Percentiles rank a stretch among this genome's conserved stretches.
These are phyloP conservation scores for Siniperca obscura DNA, from an alignment of 2,797 vertebrate species.

Conservation along the genomic window DNA sequence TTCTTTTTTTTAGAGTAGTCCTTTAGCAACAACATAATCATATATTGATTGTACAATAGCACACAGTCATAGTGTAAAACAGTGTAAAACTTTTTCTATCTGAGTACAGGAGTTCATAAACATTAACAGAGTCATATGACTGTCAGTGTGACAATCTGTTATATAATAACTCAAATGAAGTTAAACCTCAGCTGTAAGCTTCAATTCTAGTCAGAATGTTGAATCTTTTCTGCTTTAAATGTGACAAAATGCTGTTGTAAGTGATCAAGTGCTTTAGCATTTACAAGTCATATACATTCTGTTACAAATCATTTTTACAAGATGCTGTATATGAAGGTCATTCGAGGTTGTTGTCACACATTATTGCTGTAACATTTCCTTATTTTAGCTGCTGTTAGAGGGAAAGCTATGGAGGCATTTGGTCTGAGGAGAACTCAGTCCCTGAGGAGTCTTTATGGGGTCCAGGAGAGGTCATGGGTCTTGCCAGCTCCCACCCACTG, in stretches of 20 bases:
- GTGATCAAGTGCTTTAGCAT: neutral
- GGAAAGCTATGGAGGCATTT: constrained; percentile 62
- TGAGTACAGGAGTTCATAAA: constrained; percentile 50
- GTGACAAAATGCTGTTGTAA: neutral
- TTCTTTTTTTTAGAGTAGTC: neutral
- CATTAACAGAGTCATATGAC: constrained; percentile 85
- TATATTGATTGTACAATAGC: neutral
- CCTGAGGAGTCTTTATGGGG: constrained; percentile 74
- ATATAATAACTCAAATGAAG: constrained; percentile 39
- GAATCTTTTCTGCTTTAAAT: neutral
- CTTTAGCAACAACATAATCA: neutral
- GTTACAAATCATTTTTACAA: neutral
- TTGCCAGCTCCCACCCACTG: constrained; percentile 40
- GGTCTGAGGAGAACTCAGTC: constrained; percentile 81
- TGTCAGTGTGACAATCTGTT: constrained; percentile 54
- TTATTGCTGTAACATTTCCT: neutral
- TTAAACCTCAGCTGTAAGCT: constrained; percentile 7
- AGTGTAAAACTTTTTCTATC: constrained; percentile 4
- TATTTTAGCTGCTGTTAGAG: constrained; percentile 32
- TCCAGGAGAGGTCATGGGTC: constrained; percentile 71
- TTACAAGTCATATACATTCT: neutral
- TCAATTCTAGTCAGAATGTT: neutral
- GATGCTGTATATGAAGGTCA: neutral
- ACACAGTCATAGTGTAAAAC: neutral
- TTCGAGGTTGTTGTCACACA: neutral